Evolutionary conservation across 2,888 invertebrate species (phyloP).

Genomic region (Amblyjoppa fuscipennis): DNA sequence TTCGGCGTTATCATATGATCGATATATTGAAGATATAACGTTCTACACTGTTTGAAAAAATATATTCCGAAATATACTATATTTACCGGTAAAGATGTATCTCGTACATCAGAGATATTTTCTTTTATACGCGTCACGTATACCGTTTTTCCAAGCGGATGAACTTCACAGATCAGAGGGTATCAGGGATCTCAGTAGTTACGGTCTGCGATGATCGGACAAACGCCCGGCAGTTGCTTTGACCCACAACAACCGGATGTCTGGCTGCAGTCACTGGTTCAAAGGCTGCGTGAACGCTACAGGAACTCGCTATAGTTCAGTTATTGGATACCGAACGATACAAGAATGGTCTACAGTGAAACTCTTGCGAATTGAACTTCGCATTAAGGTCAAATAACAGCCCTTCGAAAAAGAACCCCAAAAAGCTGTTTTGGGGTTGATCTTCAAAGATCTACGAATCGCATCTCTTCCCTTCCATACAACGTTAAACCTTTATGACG

Average conservation of each 20-base stretch:
- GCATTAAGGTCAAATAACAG: not conserved
- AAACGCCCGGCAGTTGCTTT: not conserved
- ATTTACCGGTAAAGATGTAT: no score
- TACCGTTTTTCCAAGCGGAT: not conserved
- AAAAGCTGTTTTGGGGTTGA: not conserved
- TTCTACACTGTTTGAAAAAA: no score
- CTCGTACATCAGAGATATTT: no score
- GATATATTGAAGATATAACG: no score
- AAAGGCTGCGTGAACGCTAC: not conserved
- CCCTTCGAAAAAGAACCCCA: not conserved
- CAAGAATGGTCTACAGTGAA: not conserved
- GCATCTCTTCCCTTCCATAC: not conserved
- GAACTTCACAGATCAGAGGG: not conserved
- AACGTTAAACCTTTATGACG: not conserved
- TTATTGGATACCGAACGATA: not conserved
- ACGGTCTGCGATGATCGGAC: not conserved
- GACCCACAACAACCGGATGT: not conserved
- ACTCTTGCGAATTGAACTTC: not conserved
- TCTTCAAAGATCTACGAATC: not conserved
- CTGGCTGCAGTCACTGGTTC: not conserved
- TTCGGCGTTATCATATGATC: no score
- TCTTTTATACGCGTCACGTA: no score
- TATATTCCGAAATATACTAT: no score
- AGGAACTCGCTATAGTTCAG: not conserved
- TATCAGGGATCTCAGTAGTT: not conserved